Percentiles rank a stretch among this genome's conserved stretches.
phyloP scores from a whole-genome alignment of 2,797 vertebrate genomes.

The Cygnus olor region DNA sequence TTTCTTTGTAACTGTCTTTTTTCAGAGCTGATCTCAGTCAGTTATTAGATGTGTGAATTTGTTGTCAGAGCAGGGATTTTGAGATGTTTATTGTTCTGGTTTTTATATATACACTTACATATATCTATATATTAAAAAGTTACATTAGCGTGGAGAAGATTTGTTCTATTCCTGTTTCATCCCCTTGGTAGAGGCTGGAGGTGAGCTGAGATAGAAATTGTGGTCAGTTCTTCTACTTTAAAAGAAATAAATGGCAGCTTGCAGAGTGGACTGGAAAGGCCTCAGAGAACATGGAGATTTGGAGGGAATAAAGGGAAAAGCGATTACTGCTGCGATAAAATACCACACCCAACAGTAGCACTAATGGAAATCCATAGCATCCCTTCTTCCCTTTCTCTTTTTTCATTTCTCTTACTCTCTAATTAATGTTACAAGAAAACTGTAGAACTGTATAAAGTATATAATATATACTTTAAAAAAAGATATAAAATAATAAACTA shows the following conservation, averaged over 20 bases:
- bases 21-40: neutral
- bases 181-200: neutral
- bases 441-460: neutral
- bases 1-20: neutral
- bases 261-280: neutral
- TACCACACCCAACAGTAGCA: neutral
- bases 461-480: neutral
- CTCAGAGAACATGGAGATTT: neutral
- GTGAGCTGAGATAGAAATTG: neutral
- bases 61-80: neutral
- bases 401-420: neutral
- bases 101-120: neutral
- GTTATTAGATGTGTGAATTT: neutral
- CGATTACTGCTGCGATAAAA: neutral
- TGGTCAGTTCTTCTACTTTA: neutral
- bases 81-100: neutral
- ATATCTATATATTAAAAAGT: neutral
- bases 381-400: neutral
- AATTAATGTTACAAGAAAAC: neutral
- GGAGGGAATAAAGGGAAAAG: neutral
- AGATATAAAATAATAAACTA: neutral
- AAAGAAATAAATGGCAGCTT: neutral
- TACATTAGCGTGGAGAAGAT: neutral
- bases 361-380: neutral
- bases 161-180: neutral